phyloP scores from a whole-genome alignment of 2,797 vertebrate species.

The Spheniscus humboldti region DNA sequence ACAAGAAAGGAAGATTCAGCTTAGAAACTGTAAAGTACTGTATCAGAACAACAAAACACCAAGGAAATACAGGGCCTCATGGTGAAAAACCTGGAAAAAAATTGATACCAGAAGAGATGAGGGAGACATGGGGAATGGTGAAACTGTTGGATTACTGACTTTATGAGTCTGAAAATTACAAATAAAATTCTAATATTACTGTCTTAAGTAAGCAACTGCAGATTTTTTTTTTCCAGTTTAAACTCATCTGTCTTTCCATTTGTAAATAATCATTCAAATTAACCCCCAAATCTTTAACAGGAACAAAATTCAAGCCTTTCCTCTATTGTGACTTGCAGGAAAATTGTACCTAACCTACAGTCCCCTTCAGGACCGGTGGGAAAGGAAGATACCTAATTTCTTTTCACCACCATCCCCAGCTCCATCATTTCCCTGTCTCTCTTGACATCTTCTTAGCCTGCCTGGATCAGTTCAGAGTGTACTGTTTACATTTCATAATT shows the following conservation, averaged over 20 bases:
- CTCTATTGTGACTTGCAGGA: not conserved
- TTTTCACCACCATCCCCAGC: not conserved
- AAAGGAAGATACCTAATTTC: not conserved
- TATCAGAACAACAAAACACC: not conserved
- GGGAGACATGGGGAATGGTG: not conserved
- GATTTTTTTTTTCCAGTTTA: not conserved
- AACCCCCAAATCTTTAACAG: not conserved
- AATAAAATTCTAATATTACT: not conserved
- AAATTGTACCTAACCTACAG: rapidly evolving
- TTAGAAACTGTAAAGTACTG: not conserved
- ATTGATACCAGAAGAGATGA: rapidly evolving
- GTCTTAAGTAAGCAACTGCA: not conserved
- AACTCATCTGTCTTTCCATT: not conserved
- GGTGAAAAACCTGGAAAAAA: not conserved
- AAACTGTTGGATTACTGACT: not conserved
- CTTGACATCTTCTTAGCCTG: not conserved
- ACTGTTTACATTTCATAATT: not conserved
- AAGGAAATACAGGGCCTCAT: not conserved
- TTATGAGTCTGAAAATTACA: not conserved
- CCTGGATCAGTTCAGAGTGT: not conserved
- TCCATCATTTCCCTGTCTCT: not conserved
- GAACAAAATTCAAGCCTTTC: not conserved
- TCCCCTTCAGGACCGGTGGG: not conserved
- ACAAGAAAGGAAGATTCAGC: not conserved
- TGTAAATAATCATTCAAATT: not conserved